Evolutionary conservation across 2,113 vertebrate species (phyloP), one percentile per base, ranked within the genome.

Genomic region (Datnioides undecimradiatus): DNA sequence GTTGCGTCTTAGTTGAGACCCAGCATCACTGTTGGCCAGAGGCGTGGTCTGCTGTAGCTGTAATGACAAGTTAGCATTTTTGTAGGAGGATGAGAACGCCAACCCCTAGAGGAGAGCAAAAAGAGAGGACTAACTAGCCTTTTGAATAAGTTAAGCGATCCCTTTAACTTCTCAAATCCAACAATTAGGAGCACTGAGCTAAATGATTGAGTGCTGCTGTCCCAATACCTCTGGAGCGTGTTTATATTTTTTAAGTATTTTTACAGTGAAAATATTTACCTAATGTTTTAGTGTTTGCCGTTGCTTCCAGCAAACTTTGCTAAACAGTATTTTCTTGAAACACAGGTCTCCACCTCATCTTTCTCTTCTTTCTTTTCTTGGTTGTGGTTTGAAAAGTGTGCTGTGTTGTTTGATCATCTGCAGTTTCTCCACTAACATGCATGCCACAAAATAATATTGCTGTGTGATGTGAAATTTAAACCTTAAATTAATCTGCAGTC

Each of bases 391-490:
- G 54, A 59, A 46, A 27, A 38, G 81, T 87, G 80, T 84, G 81
- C 11, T 70, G 72, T 85, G 68, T 52, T 57, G 66, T 80, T 86
- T 73, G 70, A 60, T 80, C 62, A 62, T 75, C n/a, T 67, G 45
- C 64, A 41, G 40, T 81, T 67, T 83, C 14, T 76, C 38, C 65
- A 84, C 86, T 90, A 91, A 86, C 81, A 64, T 54, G 88, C 90
- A 90, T 92, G 85, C n/a, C 36, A 70, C 59, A 11, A 46, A 66
- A 48, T 87, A 80, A 82, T 63, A 63, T n/a, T 17, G 43, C n/a
- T 48, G 41, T 72, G 25, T 75, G 54, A 19, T 69, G 64, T 76
- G 59, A 46, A 6, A 7, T 79, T 78, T 73, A 43, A 43, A 72
- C 19, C 31, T 10, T n/a, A 49, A 38, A 33, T 83, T 48, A 23